Conservation (phyloP, 2,797 vertebrate species). For the Morus bassanus region DNA sequence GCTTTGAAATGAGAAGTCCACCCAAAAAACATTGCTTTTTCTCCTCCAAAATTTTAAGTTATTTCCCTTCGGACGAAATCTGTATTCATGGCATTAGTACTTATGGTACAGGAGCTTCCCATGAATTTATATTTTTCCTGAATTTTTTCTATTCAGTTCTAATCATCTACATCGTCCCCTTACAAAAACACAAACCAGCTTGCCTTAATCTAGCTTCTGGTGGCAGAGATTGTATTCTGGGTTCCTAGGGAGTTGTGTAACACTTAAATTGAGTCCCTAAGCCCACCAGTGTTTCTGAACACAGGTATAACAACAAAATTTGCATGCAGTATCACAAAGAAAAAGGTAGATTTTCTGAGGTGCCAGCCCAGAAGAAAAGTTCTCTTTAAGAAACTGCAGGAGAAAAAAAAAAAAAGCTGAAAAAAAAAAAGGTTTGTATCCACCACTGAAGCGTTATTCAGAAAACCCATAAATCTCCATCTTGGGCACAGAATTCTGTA, state of each 20-base stretch:
- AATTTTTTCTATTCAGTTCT: not conserved
- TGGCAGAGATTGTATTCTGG: not conserved
- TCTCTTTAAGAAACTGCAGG: not conserved
- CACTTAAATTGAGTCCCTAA: not conserved
- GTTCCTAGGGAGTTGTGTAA: not conserved
- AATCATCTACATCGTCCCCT: not conserved
- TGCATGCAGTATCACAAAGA: not conserved
- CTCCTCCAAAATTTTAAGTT: not conserved
- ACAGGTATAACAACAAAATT: not conserved
- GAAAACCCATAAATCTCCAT: not conserved
- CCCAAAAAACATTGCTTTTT: not conserved
- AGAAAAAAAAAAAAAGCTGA: not conserved
- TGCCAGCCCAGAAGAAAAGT: not conserved
- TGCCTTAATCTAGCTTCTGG: not conserved
- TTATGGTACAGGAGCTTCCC: not conserved
- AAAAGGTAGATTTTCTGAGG: not conserved
- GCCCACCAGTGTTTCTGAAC: not conserved
- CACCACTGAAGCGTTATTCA: rapidly evolving
- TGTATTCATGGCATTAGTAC: not conserved
- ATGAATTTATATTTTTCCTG: not conserved
- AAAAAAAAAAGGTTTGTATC: not conserved
- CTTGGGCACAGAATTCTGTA: not conserved
- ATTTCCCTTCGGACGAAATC: not conserved
- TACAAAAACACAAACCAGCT: not conserved
- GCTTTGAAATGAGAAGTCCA: not conserved